A percentile compares a stretch with the other conserved stretches of the same genome.
Evolutionary conservation across 2,797 vertebrate genomes (phyloP).

Genomic region (Chloroceryle inda): DNA sequence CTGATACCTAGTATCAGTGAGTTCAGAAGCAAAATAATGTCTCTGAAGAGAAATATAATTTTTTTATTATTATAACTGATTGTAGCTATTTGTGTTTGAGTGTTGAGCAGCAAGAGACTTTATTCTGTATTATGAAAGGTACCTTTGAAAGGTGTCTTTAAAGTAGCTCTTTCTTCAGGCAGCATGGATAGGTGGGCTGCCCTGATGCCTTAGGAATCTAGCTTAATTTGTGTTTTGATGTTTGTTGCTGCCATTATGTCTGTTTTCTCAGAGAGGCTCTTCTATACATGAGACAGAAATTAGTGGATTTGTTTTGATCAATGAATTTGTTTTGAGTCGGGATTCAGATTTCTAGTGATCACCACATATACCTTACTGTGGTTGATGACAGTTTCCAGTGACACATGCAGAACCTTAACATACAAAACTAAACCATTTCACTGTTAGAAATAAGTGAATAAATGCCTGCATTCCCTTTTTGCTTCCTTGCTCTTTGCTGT

Average conservation of each 20-base stretch:
- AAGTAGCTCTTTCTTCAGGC: background rate
- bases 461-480: background rate
- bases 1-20: background rate
- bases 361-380: background rate
- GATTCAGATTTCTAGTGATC: background rate
- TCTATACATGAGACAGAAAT: background rate
- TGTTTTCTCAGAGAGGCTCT: background rate
- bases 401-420: background rate
- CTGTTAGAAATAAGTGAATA: background rate
- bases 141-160: background rate
- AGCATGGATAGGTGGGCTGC: background rate
- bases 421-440: background rate
- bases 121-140: rapidly evolving
- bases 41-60: background rate
- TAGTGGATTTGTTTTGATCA: background rate
- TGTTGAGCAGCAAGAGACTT: background rate
- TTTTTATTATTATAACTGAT: background rate
- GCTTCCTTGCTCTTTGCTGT: background rate
- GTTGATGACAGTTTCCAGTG: background rate
- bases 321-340: background rate
- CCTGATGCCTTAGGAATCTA: background rate
- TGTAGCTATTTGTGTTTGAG: background rate
- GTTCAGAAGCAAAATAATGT: background rate
- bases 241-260: background rate
- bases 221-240: background rate